Base-by-base conservation (phyloP, 2,113 vertebrate species). In the Edolisoma coerulescens region DNA sequence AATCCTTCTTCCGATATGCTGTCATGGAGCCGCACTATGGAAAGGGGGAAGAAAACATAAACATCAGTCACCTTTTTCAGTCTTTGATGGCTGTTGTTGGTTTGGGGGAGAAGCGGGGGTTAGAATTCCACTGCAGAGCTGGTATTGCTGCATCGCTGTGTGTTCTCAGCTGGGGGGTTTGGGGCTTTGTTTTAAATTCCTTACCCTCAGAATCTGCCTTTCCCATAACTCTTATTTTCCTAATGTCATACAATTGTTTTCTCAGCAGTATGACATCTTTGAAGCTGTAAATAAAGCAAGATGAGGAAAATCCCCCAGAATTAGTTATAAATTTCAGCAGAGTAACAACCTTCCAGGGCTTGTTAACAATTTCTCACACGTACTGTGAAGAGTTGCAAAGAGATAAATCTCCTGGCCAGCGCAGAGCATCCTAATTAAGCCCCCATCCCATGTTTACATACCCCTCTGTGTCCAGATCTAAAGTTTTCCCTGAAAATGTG, bases 1-100 rank as follows among this genome's bases (percentile, higher is more conserved):
- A 98, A 98, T 91, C 98, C 98, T 96, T 99, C 98, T 96, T 99
- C 98, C 35, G 98, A 99, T 98, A 99, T 99, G 98, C 98, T 99
- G 97, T 99, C 98, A 91, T 99, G 98, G 91, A 99, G 98, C 79
- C 98, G 97, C 95, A 99, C 98, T 99, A 64, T 68, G 83, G 94
- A 96, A 82, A 95, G 53, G 85, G 81, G 73, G 47, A 70, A 73
- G 67, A 57, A 70, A 49, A 80, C 30, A 77, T 16, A 77, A 93
- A 79, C 81, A 95, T 18, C 44, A 32, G 91, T 93, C 64, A 85
- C 77, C 53, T 73, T 89, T 85, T 70, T 33, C 28, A 67, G 44
- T 50, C 61, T 86, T 77, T 35, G 33, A 83, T 35, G 52, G 45
- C 45, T 61, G 12, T 39, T 61, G 52, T 21, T 39, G 35, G 26